phyloP scores from a whole-genome alignment of 2,888 invertebrate species.

The Helleia helle region DNA sequence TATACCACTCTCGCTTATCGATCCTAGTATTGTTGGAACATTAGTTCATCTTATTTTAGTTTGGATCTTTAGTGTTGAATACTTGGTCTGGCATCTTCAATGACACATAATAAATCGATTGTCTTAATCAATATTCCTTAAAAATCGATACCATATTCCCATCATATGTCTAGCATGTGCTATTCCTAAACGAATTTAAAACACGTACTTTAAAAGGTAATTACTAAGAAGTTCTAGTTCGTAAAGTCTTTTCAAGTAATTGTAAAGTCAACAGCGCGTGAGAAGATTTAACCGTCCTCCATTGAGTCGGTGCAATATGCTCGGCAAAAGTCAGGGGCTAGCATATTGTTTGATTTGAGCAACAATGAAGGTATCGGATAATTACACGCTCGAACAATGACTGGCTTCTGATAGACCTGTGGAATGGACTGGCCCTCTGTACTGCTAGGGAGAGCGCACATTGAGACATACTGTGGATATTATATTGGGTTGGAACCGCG shows the following conservation, averaged over 20 bases:
- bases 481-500: no score
- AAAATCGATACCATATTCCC: no score
- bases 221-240: neutral
- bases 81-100: no score
- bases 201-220: neutral
- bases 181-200: no score
- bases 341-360: slow-evolving; percentile 67
- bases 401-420: slow-evolving; percentile 26
- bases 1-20: no score
- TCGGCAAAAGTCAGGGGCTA: slow-evolving; percentile 66
- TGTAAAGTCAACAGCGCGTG: slow-evolving; percentile 43
- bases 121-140: no score
- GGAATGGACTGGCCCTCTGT: neutral
- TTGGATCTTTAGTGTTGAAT: no score
- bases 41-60: no score
- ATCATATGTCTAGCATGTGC: no score
- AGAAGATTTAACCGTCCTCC: slow-evolving; percentile 70
- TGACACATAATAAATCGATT: no score
- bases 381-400: slow-evolving; percentile 67
- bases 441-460: neutral
- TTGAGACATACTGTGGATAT: no score
- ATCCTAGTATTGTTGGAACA: no score
- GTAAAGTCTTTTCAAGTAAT: neutral
- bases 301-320: slow-evolving; percentile 54
- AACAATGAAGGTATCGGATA: slow-evolving; percentile 63